Evolutionary conservation across 2,797 vertebrate genomes (phyloP), one percentile per base, ranked within the genome.

Genomic region (Liparis tanakae): DNA sequence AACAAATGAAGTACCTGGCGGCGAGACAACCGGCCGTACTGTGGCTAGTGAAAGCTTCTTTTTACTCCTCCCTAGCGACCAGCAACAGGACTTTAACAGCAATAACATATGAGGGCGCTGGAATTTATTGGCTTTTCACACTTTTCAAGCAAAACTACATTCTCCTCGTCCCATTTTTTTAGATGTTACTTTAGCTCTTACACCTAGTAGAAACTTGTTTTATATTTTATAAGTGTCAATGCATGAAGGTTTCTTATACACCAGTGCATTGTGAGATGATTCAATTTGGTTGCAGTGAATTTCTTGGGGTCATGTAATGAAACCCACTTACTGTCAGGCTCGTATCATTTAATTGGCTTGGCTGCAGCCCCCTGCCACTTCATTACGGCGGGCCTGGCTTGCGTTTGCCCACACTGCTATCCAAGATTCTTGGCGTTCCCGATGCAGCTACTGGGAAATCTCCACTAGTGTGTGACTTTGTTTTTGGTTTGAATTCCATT

Each of bases 311-410:
- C 81, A 74, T 81, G 83, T 76, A 85, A 85, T 87, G 72, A 88
- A 85, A 85, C 69, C 74, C 79, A 77, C 73, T 82, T 80, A 85
- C 83, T 85, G 85, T 81, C 56, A 61, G 56, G 70, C 83, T 86
- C 78, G 71, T 90, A 90, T 89, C 80, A 83, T 86, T 87, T 90
- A 88, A 90, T 89, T 87, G 78, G 46, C 70, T 82, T 67, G 75
- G 72, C 78, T 73, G 67, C 57, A 74, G 71, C 81, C 76, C 60
- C 65, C 30, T 73, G 58, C 59, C 78, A 51, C 58, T 84, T 85
- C 74, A 87, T 85, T 73, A 75, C 48, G 74, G 37, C 43, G 30
- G 58, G 68, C 73, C 64, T 78, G 73, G 41, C 70, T 77, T 66
- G 62, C 25, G 10, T 78, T 82, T 67, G 71, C 65, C 74, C 72